Evolutionary conservation across 2,888 invertebrate genomes (phyloP).

Genomic region (Apotomis turbidana): DNA sequence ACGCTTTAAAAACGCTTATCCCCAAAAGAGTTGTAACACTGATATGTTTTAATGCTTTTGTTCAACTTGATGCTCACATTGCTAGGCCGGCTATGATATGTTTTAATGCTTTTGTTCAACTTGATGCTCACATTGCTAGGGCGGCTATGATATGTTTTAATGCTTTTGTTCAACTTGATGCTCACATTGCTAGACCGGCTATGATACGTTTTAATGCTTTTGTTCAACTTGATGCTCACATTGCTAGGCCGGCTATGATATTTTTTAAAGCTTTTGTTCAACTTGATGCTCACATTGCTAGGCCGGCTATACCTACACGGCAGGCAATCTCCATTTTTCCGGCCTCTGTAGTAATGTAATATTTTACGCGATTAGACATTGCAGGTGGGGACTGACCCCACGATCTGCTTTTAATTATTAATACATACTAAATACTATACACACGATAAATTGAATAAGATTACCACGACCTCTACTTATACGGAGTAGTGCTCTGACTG

Average conservation of each 20-base stretch:
- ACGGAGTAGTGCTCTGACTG: too few species aligned
- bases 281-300: background rate
- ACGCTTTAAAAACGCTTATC: slow-evolving; percentile 13
- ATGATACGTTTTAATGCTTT: background rate
- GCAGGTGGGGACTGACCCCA: too few species aligned
- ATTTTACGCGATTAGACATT: too few species aligned
- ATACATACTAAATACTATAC: too few species aligned
- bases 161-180: background rate
- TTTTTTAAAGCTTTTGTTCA: background rate
- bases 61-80: background rate
- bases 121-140: background rate
- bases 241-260: background rate
- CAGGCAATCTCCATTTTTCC: too few species aligned
- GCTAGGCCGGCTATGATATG: background rate
- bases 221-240: background rate
- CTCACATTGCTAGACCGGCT: too few species aligned
- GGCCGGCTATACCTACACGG: too few species aligned
- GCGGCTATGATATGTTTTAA: background rate
- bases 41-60: slow-evolving; percentile 2
- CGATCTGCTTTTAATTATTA: too few species aligned
- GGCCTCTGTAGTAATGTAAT: too few species aligned
- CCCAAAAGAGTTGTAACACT: slow-evolving; percentile 4
- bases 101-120: background rate
- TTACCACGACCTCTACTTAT: too few species aligned
- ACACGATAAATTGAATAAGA: too few species aligned